Conservation (phyloP, 2,797 vertebrate genomes). For the Otus scops region DNA sequence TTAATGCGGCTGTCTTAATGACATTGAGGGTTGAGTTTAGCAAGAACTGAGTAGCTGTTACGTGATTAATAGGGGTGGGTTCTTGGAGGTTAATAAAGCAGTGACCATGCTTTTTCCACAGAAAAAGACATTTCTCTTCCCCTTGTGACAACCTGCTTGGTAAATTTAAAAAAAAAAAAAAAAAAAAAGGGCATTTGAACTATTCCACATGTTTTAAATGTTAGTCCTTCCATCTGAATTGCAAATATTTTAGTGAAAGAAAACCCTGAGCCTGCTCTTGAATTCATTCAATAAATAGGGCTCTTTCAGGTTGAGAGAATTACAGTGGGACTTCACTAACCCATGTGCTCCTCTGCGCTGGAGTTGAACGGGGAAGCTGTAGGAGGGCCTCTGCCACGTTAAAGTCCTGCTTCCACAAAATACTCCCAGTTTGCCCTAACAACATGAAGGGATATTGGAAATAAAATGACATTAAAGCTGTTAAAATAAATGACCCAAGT, state of each 20-base stretch:
- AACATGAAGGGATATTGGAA: background rate
- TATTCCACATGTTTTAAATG: slow-evolving; percentile 34
- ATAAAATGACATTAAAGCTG: background rate
- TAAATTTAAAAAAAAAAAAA: background rate
- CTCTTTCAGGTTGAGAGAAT: background rate
- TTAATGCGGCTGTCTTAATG: background rate
- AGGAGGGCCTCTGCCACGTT: background rate
- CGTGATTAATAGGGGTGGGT: background rate
- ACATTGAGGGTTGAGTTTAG: background rate
- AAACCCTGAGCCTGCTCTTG: background rate
- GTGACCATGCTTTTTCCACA: background rate
- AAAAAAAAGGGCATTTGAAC: background rate
- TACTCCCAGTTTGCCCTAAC: background rate
- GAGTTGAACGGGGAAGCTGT: background rate
- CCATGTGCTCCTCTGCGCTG: background rate
- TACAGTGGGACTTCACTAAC: background rate
- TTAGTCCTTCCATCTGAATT: slow-evolving; percentile 29
- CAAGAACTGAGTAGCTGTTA: slow-evolving; percentile 7
- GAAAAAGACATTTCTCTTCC: background rate
- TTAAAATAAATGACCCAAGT: background rate
- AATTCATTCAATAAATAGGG: background rate
- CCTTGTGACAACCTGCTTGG: background rate
- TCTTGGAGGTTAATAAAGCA: slow-evolving; percentile 33
- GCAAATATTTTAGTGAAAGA: slow-evolving; percentile 11
- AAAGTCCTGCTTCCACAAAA: background rate